Conservation (phyloP, 2,888 invertebrate species). For the Cetonia aurata region DNA sequence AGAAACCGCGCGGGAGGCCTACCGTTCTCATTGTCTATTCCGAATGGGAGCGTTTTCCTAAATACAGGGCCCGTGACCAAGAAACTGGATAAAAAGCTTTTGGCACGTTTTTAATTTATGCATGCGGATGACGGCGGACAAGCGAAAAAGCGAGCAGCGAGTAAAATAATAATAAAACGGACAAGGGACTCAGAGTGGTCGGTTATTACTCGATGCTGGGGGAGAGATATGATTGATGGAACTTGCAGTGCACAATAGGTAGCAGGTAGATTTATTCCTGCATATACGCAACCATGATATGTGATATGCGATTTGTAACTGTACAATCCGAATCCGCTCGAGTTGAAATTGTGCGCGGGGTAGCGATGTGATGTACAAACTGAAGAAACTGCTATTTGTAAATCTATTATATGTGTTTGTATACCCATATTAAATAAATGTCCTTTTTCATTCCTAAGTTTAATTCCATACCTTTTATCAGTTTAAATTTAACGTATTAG, state of each 20-base stretch:
- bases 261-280: conserved; percentile 57
- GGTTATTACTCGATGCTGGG: conserved; percentile 23
- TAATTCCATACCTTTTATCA: too few relatives aligned
- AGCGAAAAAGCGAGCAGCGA: conserved; percentile 15
- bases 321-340: conserved; percentile 29
- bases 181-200: neutral
- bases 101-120: conserved; percentile 36
- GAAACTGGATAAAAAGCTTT: conserved; percentile 18
- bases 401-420: neutral
- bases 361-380: conserved; percentile 21
- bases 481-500: too few relatives aligned
- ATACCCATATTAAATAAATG: neutral
- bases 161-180: conserved; percentile 29
- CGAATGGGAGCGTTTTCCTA: conserved; percentile 27
- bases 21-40: conserved; percentile 33
- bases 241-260: conserved; percentile 59
- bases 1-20: conserved; percentile 30
- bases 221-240: conserved; percentile 56
- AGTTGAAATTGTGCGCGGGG: conserved; percentile 15
- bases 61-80: conserved; percentile 22
- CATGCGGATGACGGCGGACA: conserved; percentile 15
- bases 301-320: conserved; percentile 57
- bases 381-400: conserved; percentile 6
- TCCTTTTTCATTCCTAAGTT: too few relatives aligned
- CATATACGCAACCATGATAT: conserved; percentile 53